Base-by-base conservation (phyloP, 2,797 vertebrate species). In the Pseudochromis fuscus region DNA sequence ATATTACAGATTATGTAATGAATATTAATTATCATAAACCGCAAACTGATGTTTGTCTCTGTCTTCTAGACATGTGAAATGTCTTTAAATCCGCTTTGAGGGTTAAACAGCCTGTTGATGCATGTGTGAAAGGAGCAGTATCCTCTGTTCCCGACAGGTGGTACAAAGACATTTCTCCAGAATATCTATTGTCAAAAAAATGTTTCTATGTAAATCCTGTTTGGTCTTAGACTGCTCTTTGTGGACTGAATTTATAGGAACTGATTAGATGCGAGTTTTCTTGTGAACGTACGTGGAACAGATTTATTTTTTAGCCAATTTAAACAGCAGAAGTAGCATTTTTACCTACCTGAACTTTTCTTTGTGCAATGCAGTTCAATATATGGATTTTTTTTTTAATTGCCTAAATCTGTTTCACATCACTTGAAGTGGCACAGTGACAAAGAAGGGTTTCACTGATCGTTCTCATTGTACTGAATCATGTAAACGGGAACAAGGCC, bases 241-340 rank as follows among this genome's bases (percentile, higher is more conserved):
- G 19, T 67, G 49, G 28, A 68, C 49, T 61, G 8, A 18, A 45
- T 53, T 67, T 45, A 21, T 24, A 40, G 30, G 61, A 58, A 60
- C 19, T 11, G 23, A 57, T 46, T 21, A 35, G 12, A 57, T 21
- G 21, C 24, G 49, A 48, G 57, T 67, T 61, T 63, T 60, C 19
- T 63, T 51, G 42, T 50, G 5, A 50, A 53, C 48, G 18, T 52
- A 33, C 44, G 13, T 24, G 40, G 23, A 71, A 8, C 4, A 0
- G 24, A 45, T 77, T 8, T 19, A 19, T 19, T 44, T 74, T 80
- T 68, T 40, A 23, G 8, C 53, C 15, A 4, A 18, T 75, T 65
- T 63, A 30, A 61, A 70, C 55, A 76, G 56, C 75, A 66, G 8
- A 72, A 70, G 79, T 76, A 84, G 79, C 77, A 82, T 51, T 68